phyloP scores from a whole-genome alignment of 2,797 vertebrate genomes.

The Poeciliopsis paucimaculata region DNA sequence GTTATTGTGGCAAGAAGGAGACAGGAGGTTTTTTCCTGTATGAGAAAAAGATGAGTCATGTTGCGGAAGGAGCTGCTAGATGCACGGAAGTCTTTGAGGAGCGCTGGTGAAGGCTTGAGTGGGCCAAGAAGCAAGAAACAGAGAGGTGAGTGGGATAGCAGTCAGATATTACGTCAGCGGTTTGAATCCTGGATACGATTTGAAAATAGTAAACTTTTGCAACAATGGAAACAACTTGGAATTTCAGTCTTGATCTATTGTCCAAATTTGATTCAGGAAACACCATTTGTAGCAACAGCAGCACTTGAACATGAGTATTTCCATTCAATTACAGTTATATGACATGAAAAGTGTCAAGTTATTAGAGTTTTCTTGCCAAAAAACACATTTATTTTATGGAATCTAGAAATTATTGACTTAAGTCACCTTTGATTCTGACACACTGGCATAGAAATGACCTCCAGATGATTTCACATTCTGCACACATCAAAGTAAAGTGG shows the following conservation, averaged over 20 bases:
- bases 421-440: conserved; percentile 7
- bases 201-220: background rate
- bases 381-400: background rate
- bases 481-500: conserved; percentile 48
- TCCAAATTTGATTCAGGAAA: background rate
- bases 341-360: background rate
- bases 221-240: background rate
- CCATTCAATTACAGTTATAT: background rate
- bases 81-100: conserved; percentile 69
- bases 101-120: conserved; percentile 47
- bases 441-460: conserved; percentile 17
- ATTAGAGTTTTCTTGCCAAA: background rate
- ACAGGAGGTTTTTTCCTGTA: conserved; percentile 4
- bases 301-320: background rate
- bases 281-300: background rate
- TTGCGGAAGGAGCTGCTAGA: conserved; percentile 70
- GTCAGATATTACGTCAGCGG: background rate
- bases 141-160: conserved; percentile 70
- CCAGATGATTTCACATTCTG: conserved; percentile 57
- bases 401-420: background rate
- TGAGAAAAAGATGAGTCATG: conserved; percentile 53
- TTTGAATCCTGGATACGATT: background rate
- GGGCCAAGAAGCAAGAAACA: conserved; percentile 62
- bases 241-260: background rate
- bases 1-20: background rate